phyloP scores from a whole-genome alignment of 2,113 vertebrate genomes.

The Piprites chloris region DNA sequence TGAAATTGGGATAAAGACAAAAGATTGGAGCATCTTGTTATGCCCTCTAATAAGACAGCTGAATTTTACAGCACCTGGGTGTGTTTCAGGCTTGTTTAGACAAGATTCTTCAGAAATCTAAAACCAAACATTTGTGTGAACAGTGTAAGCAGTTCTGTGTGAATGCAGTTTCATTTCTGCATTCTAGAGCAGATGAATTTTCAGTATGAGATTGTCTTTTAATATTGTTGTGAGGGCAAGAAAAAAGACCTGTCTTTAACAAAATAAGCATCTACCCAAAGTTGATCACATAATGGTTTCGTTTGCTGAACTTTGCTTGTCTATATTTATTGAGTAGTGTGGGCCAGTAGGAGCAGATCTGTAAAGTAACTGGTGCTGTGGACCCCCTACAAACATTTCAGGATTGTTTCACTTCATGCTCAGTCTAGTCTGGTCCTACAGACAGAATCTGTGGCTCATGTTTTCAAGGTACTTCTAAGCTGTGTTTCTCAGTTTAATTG shows the following conservation, averaged over 20 bases:
- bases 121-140: background rate
- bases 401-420: background rate
- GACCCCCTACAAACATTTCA: background rate
- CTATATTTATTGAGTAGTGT: rapidly evolving
- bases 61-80: background rate
- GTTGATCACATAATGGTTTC: background rate
- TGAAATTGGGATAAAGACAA: background rate
- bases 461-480: background rate
- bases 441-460: background rate
- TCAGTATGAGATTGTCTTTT: background rate
- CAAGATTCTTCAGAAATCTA: conserved; percentile 50
- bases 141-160: background rate
- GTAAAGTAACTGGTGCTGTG: background rate
- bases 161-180: conserved; percentile 25
- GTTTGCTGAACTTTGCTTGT: background rate
- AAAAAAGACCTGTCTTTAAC: background rate
- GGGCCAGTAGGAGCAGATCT: background rate
- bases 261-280: background rate
- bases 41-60: background rate
- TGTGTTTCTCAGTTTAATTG: background rate
- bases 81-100: conserved; percentile 7
- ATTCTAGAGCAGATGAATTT: background rate
- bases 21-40: background rate
- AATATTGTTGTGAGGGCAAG: background rate
- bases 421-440: background rate